Evolutionary conservation across 2,113 vertebrate species (phyloP), one percentile per base, ranked within the genome.

Genomic region (Nothoprocta perdicaria): DNA sequence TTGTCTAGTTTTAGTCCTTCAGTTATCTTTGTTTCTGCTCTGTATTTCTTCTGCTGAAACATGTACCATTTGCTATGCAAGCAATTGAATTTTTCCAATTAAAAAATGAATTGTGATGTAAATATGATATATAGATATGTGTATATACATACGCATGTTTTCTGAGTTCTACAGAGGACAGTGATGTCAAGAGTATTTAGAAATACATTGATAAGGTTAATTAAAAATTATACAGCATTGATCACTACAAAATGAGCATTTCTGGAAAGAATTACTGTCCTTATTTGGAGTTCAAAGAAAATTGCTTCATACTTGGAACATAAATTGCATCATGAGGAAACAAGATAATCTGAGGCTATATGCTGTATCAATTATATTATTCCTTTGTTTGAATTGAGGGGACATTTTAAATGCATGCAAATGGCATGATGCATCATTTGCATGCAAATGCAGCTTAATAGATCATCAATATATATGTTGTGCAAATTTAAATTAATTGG

Each of bases 181-280:
- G 27, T 46, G 26, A 4, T 62, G 41, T 43, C 31, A 79, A 7
- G 14, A 75, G 27, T 74, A 65, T 74, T 87, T 63, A 84, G 31
- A 46, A 40, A 79, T 50, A 62, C 17, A 75, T 21, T 33, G 50
- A 71, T 52, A 85, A 18, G 15, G 21, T 95, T 90, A 88, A 90
- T 82, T 85, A 84, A 90, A 94, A 85, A 58, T 46, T 53, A 82
- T 58, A 45, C 14, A 90, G 46, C 62, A 45, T 52, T 88, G 38
- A 33, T 29, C 80, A 80, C n/a, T 55, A 67, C 24, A 73, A 46
- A 83, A 67, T 9, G 21, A 33, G 15, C 21, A 16, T 77, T 84
- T 95, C 60, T 69, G 45, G 31, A 67, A 55, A 86, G 27, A 86
- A 9, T 92, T 73, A 61, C n/a, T 80, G 85, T 74, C 63, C 38